Evolutionary conservation across 2,888 invertebrate species (phyloP), one percentile per base, ranked within the genome.

Genomic region (Chymomyza fuscimana): DNA sequence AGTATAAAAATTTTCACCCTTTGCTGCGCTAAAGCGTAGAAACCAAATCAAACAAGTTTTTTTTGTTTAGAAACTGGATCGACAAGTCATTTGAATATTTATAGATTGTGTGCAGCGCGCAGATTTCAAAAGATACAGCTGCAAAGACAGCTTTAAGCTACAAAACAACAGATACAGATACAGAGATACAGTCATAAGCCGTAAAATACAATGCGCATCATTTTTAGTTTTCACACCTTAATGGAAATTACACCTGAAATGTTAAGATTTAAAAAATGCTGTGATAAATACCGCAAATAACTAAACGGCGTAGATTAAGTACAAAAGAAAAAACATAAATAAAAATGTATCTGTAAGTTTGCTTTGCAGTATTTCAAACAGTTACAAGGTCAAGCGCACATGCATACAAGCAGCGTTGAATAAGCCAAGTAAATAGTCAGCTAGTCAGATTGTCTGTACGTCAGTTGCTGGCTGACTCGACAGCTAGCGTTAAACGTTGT

Each of bases 351-450:
- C 54, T 54, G 60, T 22, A 16, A 66, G 61, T 70, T 63, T 62
- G 65, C 74, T 71, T 72, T 77, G 75, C 75, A 73, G 75, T 76
- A 76, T 74, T 76, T 73, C 64, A 84, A 88, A 79, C 87, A 78
- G 88, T 84, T 81, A 85, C 85, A 85, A 85, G 85, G 85, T 88
- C 85, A 85, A 88, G 85, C 80, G 69, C 80, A 12, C 40, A 80
- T 64, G 61, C 70, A 63, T 16, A 58, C 59, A 59, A 63, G n/a
- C 63, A 50, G 22, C 51, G 12, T 15, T 36, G 19, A 19, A 19
- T 54, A 10, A 15, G 36, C 7, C 56, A 65, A 40, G 54, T 50
- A 32, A 46, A 25, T 25, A 59, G 50, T 60, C 29, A 58, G 59
- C 60, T 59, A 59, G 16, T 22, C 50, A 65, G 36, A 40, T 56